Base-by-base conservation (phyloP, 2,797 vertebrate species). In the Xiphophorus birchmanni region DNA sequence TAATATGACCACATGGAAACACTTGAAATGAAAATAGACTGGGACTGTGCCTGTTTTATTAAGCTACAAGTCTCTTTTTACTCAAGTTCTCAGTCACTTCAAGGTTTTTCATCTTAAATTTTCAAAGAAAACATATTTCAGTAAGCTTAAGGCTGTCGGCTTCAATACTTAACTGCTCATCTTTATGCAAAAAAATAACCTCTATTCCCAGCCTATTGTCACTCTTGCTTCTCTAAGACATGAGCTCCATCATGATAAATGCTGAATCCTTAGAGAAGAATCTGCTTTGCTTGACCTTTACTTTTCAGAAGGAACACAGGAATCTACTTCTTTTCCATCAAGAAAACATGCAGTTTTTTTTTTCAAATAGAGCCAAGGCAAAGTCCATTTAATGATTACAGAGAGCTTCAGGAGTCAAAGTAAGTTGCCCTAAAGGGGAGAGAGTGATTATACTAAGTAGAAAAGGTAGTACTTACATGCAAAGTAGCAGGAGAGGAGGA, bases 401-500 rank as follows among this genome's bases (percentile, higher is more conserved):
- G 67, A 8, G 3, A 40, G 77, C 82, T 79, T 52, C 75, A 65
- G 76, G 74, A 78, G 73, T 76, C 74, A 44, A 76, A 83, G 72
- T 74, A 82, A 80, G 86, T 79, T 35, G 60, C 17, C 65, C 60
- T 15, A 48, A 73, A 67, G 40, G 42, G 32, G 65, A 58, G 42
- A 45, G 21, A 54, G 85, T 47, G 40, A 80, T 67, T 35, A n/a
- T 12, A 35, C 69, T 87, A 83, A 90, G 88, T 86, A 83, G 48
- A 90, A 86, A 84, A 78, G 73, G 75, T 67, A 23, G 77, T 92
- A 96, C 97, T 97, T 93, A 98, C 97, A 97, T 86, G 97, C 97
- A 91, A 97, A 98, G 91, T 98, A 98, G 94, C 97, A 98, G 76
- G 97, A 98, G 76, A 98, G 92, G 77, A 96, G 82, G 86, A 98